Evolutionary conservation across 2,888 invertebrate genomes (phyloP).

Genomic region (Trimorus sp.): DNA sequence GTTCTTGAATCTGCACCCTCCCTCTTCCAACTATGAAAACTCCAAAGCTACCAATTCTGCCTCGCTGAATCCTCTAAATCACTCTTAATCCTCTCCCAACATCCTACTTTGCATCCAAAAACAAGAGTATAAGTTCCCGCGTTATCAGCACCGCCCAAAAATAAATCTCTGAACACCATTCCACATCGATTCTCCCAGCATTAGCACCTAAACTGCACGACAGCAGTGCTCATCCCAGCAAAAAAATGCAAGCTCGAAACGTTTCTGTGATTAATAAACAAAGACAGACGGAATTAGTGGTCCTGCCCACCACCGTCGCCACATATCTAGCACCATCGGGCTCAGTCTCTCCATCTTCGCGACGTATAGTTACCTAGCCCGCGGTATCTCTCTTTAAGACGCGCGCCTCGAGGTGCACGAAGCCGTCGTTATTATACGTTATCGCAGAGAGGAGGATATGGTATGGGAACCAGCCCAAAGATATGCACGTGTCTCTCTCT

Average conservation of each 20-base stretch:
- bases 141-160: no score
- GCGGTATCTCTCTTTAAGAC: conserved; percentile 74
- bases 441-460: conserved; percentile 78
- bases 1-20: no score
- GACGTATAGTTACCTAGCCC: conserved; percentile 65
- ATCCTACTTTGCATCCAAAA: no score
- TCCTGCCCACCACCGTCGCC: conserved; percentile 57
- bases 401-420: conserved; percentile 77
- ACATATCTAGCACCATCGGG: conserved; percentile 66
- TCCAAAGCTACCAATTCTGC: no score
- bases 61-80: no score
- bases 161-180: no score
- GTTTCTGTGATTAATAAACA: conserved; percentile 39
- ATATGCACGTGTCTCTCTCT: conserved; percentile 58
- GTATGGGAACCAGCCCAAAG: conserved; percentile 78
- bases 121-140: no score
- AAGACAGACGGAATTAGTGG: conserved; percentile 40
- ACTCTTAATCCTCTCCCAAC: no score
- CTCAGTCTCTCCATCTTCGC: conserved; percentile 50
- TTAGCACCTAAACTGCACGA: no score
- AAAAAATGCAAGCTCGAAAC: not conserved
- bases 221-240: no score
- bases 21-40: no score
- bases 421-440: conserved; percentile 81
- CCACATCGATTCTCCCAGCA: no score